Evolutionary conservation across 2,113 vertebrate species (phyloP).

Genomic region (Percopsis transmontana): DNA sequence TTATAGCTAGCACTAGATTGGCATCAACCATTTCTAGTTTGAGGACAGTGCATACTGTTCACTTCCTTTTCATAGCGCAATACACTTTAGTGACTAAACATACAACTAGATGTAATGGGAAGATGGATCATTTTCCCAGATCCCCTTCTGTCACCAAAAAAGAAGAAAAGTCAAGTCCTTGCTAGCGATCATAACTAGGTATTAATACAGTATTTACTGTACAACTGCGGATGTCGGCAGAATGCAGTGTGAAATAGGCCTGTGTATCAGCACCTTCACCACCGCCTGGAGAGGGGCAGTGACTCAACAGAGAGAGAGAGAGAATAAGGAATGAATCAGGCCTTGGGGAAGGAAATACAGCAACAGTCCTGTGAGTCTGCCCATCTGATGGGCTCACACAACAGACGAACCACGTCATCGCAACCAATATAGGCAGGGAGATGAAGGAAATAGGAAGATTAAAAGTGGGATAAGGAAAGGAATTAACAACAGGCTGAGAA

Average conservation of each 20-base stretch:
- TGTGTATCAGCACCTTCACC: constrained; percentile 3
- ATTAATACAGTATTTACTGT: constrained; percentile 24
- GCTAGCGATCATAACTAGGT: background rate
- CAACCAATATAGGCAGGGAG: background rate
- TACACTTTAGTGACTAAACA: too few species aligned
- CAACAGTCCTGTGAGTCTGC: background rate
- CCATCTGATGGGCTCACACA: constrained; percentile 43
- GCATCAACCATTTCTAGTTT: too few species aligned
- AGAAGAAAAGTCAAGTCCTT: too few species aligned
- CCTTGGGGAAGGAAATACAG: constrained; percentile 20
- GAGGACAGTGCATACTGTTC: too few species aligned
- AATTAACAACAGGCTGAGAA: constrained; percentile 9
- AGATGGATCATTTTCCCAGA: too few species aligned
- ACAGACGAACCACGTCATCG: background rate
- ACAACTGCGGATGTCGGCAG: background rate
- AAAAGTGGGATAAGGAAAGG: constrained; percentile 3
- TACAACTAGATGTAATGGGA: too few species aligned
- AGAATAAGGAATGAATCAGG: background rate
- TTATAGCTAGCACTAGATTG: too few species aligned
- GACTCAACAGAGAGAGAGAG: background rate
- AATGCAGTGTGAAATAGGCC: constrained; percentile 10
- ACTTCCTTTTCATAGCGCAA: too few species aligned
- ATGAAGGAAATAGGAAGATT: background rate
- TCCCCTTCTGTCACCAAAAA: too few species aligned
- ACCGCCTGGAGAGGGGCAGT: constrained; percentile 4